Percentiles rank a stretch among this genome's conserved stretches.
Evolutionary conservation across 2,888 invertebrate genomes (phyloP).

Genomic region (Axea sp.): DNA sequence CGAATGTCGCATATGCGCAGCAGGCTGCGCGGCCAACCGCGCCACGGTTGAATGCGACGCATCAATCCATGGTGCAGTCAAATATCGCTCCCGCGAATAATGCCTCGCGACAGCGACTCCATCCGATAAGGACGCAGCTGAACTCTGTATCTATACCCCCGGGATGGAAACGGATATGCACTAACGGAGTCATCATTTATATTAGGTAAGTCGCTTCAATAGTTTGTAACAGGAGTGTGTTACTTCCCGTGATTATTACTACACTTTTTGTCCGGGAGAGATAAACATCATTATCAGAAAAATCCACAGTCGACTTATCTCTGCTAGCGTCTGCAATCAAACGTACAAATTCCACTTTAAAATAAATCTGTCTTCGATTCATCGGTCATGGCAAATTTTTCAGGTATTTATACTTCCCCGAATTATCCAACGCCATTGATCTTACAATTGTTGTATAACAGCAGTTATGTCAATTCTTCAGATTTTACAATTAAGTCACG

Average conservation of each 20-base stretch:
- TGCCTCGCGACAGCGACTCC: constrained; percentile 60
- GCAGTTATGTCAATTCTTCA: too few species aligned
- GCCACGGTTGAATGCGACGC: constrained; percentile 70
- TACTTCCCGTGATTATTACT: constrained; percentile 19
- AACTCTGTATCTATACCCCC: constrained; percentile 83
- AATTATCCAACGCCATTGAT: too few species aligned
- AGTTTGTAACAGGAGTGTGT: constrained; percentile 2
- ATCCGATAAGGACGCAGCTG: constrained; percentile 64
- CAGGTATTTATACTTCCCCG: too few species aligned
- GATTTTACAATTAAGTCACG: too few species aligned
- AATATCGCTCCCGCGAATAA: constrained; percentile 21
- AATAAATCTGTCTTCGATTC: too few species aligned
- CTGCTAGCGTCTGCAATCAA: too few species aligned
- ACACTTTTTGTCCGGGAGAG: constrained; percentile 17
- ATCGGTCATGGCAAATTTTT: too few species aligned
- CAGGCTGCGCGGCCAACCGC: constrained; percentile 76
- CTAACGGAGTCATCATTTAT: constrained; percentile 87
- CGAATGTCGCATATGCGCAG: constrained; percentile 77
- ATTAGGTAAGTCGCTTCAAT: constrained; percentile 83
- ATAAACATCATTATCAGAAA: too few species aligned
- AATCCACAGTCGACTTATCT: too few species aligned
- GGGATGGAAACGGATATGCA: constrained; percentile 88
- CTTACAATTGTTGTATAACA: too few species aligned
- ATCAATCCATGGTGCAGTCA: constrained; percentile 67
- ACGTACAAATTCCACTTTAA: too few species aligned